Base-by-base conservation (phyloP, 2,888 invertebrate genomes). In the Agrotis exclamationis region DNA sequence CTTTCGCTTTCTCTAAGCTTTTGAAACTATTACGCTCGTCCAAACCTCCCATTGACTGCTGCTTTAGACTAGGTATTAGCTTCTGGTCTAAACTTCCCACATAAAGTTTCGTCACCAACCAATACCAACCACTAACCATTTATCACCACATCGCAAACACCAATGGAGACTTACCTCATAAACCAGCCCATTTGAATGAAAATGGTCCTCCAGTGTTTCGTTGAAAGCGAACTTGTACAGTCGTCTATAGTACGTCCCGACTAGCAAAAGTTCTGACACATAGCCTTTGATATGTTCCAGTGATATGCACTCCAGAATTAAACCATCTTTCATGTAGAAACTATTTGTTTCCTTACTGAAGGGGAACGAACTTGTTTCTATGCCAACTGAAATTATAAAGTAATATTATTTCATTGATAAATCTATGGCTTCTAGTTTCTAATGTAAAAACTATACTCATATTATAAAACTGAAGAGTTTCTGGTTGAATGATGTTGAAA, bases 331-430 rank as follows among this genome's bases (percentile, higher is more conserved):
- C 91, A 97, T 92, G 53, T 88, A 87, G 83, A 97, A 97, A 53
- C 92, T 88, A 54, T 94, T 88, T 3, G 91, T 86, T 47, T 93
- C 91, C n/a, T 93, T 87, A 63, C 91, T 93, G 78, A 93, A 95
- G 0, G 92, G 89, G 84, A 97, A 97, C 0, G 97, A 96, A 59
- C 89, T 95, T 63, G 97, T 97, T 88, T 96, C 96, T 75, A 97
- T 91, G 6, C 97, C 97, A 92, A 97, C 97, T 96, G 90, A 4
- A 92, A 95, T 44, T 62, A 74, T 3, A n/a, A 24, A 48, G 2
- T 16, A n/a, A 39, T 48, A 24, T 22, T 47, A 47, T n/a, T 47
- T 53, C n/a, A 13, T 11, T 11, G 1, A 39, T 39, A 39, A 39
- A 39, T 39, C 9, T 39, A 39, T 39, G 39, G 39, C 11, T 39